Evolutionary conservation across 2,113 vertebrate species (phyloP).

Genomic region (Mola mola): DNA sequence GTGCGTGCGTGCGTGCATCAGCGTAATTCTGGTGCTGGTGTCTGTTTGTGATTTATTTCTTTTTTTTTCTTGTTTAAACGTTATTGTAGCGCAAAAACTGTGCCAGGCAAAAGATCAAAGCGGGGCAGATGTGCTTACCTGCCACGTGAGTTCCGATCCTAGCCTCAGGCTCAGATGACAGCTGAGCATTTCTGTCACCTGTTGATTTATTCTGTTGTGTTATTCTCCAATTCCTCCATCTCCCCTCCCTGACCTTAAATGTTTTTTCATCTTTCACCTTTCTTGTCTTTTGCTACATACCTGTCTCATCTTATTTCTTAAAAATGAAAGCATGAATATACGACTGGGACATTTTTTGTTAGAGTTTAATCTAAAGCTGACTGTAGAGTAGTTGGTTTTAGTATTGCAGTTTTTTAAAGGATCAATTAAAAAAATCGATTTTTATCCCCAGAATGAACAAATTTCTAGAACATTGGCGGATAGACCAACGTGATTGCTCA

Average conservation of each 20-base stretch:
- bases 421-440: too few species aligned
- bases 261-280: slow-evolving; percentile 24
- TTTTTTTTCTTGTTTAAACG: slow-evolving; percentile 26
- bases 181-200: slow-evolving; percentile 80
- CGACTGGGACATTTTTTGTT: too few species aligned
- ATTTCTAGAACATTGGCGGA: too few species aligned
- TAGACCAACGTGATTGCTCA: too few species aligned
- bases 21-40: slow-evolving; percentile 51
- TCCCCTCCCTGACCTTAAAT: slow-evolving; percentile 33
- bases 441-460: too few species aligned
- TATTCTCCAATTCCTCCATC: slow-evolving; percentile 28
- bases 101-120: slow-evolving; percentile 83
- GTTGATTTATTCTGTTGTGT: slow-evolving; percentile 78
- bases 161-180: slow-evolving; percentile 80
- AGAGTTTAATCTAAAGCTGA: too few species aligned
- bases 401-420: too few species aligned
- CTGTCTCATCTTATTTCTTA: slow-evolving; percentile 37
- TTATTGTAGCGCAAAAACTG: slow-evolving; percentile 62
- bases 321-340: slow-evolving; percentile 38
- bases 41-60: slow-evolving; percentile 71
- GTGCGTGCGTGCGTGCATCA: slow-evolving; percentile 53
- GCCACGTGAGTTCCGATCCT: slow-evolving; percentile 75
- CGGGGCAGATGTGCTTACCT: slow-evolving; percentile 79
- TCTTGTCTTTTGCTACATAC: slow-evolving; percentile 18
- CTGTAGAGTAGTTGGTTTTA: too few species aligned